These are phyloP conservation scores for Leucopsar rothschildi DNA, from an alignment of 2,113 vertebrate genomes.

Conservation along the genomic window DNA sequence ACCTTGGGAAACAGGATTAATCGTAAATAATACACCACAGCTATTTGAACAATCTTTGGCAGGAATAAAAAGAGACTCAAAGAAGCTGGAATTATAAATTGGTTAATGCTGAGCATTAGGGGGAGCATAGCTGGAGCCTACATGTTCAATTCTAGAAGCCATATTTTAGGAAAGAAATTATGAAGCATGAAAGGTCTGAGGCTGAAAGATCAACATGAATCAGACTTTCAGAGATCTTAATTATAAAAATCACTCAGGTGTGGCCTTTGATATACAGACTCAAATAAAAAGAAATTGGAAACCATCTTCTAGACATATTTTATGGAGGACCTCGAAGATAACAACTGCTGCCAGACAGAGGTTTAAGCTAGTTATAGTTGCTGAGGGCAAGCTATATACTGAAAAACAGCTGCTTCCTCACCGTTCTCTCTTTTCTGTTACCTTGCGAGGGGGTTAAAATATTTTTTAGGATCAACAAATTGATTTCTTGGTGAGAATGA, in stretches of 20 bases:
- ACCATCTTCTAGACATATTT: constrained; percentile 31
- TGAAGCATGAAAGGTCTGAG: constrained; percentile 36
- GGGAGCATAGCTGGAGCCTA: not conserved
- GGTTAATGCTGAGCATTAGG: not conserved
- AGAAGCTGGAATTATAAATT: constrained; percentile 25
- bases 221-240: constrained; percentile 53
- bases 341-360: not conserved
- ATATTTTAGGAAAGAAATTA: constrained; percentile 46
- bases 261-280: constrained; percentile 49
- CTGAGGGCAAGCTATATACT: not conserved
- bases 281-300: constrained; percentile 57
- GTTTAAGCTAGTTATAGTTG: not conserved
- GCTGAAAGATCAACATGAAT: constrained; percentile 52
- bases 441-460: not conserved
- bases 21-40: constrained; percentile 18
- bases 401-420: not conserved
- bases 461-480: not conserved
- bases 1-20: not conserved
- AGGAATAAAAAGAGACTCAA: not conserved
- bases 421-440: not conserved
- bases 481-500: not conserved
- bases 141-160: constrained; percentile 2
- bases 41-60: not conserved
- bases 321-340: not conserved
- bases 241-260: constrained; percentile 49